Evolutionary conservation across 2,113 vertebrate species (phyloP).

Genomic region (Hepsetus odoe): DNA sequence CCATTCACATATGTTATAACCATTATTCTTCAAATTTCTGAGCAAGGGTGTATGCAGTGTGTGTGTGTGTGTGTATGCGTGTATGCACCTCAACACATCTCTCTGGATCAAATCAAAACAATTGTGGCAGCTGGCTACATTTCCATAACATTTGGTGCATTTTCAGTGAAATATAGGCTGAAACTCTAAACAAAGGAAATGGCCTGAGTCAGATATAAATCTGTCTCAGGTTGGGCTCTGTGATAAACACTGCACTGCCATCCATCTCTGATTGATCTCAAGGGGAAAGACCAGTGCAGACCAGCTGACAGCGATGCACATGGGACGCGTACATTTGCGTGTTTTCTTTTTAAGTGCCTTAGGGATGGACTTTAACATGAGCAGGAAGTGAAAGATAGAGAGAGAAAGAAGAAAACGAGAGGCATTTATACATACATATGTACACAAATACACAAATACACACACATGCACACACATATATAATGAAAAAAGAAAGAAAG

Average conservation of each 20-base stretch:
- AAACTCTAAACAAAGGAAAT: conserved; percentile 37
- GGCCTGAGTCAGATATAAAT: conserved; percentile 20
- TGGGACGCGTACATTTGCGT: not conserved
- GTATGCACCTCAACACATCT: not conserved
- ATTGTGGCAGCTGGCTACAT: conserved; percentile 29
- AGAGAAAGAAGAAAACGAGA: not conserved
- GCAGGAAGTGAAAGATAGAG: not conserved
- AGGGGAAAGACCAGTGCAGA: not conserved
- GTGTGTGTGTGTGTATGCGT: conserved; percentile 14
- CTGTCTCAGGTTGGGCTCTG: conserved; percentile 13
- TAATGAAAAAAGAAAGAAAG: not conserved
- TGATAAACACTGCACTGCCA: conserved; percentile 28
- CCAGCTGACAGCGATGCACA: conserved; percentile 12
- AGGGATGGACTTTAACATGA: not conserved
- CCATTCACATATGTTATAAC: not conserved
- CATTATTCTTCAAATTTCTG: conserved; percentile 8
- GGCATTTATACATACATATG: not conserved
- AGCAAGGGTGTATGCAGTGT: not conserved
- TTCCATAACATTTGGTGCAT: conserved; percentile 29
- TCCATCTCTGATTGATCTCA: conserved; percentile 37
- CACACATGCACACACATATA: not conserved
- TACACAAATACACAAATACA: not conserved
- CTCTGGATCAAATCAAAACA: conserved; percentile 20
- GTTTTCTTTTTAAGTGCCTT: conserved; percentile 12
- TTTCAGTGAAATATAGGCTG: conserved; percentile 25